phyloP scores from a whole-genome alignment of 2,113 vertebrate species.

The Falcunculus frontatus region DNA sequence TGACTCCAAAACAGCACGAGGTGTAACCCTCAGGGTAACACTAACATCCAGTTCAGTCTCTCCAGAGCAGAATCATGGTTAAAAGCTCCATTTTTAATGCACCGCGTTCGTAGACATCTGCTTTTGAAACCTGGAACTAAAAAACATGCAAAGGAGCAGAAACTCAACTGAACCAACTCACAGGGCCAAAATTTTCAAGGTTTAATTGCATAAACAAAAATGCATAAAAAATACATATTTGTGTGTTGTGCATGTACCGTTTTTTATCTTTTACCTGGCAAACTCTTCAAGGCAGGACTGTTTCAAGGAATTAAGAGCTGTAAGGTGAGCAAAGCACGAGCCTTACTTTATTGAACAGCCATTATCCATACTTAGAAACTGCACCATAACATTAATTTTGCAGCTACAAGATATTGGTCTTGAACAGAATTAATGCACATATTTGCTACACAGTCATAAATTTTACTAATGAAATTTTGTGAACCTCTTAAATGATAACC shows the following conservation, averaged over 20 bases:
- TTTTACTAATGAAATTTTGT: neutral
- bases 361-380: neutral
- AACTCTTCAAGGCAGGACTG: neutral
- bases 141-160: neutral
- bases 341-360: neutral
- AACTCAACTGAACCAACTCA: neutral
- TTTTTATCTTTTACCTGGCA: neutral
- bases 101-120: neutral
- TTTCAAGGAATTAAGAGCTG: neutral
- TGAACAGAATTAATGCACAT: neutral
- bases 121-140: neutral
- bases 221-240: neutral
- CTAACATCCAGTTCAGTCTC: neutral
- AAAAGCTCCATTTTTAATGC: neutral
- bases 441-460: neutral
- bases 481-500: neutral
- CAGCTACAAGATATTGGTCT: neutral
- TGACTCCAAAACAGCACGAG: neutral
- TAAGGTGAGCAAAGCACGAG: neutral
- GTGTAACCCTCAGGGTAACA: neutral
- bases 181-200: neutral
- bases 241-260: fast-evolving
- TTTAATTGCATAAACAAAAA: neutral
- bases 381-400: neutral
- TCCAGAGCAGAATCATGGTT: neutral